These are phyloP conservation scores for Pantelozetes paolii DNA, from an alignment of 2,888 invertebrate genomes.

Conservation along the genomic window DNA sequence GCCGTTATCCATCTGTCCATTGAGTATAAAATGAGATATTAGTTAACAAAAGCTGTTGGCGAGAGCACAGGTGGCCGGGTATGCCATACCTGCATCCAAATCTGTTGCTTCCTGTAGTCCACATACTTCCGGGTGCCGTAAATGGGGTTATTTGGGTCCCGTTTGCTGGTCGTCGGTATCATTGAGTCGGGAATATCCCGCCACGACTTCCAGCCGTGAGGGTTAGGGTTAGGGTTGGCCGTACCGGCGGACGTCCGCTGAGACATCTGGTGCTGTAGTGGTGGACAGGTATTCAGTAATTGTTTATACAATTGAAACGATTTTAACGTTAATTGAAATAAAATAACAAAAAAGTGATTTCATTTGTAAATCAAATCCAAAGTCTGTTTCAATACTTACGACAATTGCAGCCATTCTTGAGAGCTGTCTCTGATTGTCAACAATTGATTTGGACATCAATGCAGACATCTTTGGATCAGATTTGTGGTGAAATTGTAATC, in stretches of 20 bases:
- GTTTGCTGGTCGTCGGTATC: constrained; percentile 21
- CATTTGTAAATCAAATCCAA: too few relatives aligned
- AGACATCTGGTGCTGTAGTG: too few relatives aligned
- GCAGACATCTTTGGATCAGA: too few relatives aligned
- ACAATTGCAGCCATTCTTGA: too few relatives aligned
- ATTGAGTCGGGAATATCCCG: constrained; percentile 38
- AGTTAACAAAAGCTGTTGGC: neutral
- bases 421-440: too few relatives aligned
- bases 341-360: too few relatives aligned
- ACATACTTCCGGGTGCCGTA: constrained; percentile 21
- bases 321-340: neutral
- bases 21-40: neutral
- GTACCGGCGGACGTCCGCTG: neutral
- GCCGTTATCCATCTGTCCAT: constrained; percentile 17
- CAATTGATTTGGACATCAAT: too few relatives aligned
- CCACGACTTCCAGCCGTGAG: constrained; percentile 42
- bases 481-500: too few relatives aligned
- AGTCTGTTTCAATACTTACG: too few relatives aligned
- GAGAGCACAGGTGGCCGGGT: too few relatives aligned
- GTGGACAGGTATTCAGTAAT: too few relatives aligned
- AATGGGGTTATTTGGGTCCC: constrained; percentile 30
- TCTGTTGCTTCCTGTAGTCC: constrained; percentile 26
- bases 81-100: constrained; percentile 36
- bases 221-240: constrained; percentile 27
- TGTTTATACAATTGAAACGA: too few relatives aligned